Base-by-base conservation (phyloP, 2,888 invertebrate species). In the Drosophila stalkeri region DNA sequence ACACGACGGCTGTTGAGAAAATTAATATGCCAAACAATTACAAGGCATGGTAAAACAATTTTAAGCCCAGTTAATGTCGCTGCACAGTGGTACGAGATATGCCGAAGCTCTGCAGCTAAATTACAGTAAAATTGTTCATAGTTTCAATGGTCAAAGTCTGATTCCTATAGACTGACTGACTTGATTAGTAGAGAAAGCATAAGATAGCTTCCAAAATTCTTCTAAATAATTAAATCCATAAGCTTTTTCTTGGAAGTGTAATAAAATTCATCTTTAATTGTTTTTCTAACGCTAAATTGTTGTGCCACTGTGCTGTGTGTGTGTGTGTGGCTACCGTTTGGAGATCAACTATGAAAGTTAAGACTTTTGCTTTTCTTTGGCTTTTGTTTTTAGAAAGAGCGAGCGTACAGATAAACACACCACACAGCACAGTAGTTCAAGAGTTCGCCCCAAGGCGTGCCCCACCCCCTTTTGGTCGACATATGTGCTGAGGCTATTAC, bases 1-100 rank as follows among this genome's bases (percentile, higher is more conserved):
- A 86, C 76, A 86, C 80, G 81, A 52, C 72, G 78, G 79, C 80
- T 44, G 70, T 74, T 70, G 70, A 73, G 72, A 75, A 82, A 85
- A 85, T 84, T 79, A 85, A 85, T 85, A 84, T 82, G 77, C 86
- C 79, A 82, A 85, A 84, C 84, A 84, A 86, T 85, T 86, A 84
- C 84, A 75, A 80, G 68, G 75, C 85, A 68, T 74, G 80, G 82
- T 71, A 86, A 85, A 86, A 85, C 86, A 81, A 85, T 86, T 84
- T 85, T 81, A 82, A 86, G 84, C 85, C 84, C 86, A 86, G 67
- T 85, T 86, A 72, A 82, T 86, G 81, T 80, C 73, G 82, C 47
- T 72, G 81, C 72, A 80, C 86, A 85, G 81, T 84, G 86, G 72
- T 41, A 31, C 18, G 4, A 52, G 33, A 33, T 2, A 9, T 9